Evolutionary conservation across 2,888 invertebrate species (phyloP), one percentile per base, ranked within the genome.

Genomic region (Enchytraeus crypticus): DNA sequence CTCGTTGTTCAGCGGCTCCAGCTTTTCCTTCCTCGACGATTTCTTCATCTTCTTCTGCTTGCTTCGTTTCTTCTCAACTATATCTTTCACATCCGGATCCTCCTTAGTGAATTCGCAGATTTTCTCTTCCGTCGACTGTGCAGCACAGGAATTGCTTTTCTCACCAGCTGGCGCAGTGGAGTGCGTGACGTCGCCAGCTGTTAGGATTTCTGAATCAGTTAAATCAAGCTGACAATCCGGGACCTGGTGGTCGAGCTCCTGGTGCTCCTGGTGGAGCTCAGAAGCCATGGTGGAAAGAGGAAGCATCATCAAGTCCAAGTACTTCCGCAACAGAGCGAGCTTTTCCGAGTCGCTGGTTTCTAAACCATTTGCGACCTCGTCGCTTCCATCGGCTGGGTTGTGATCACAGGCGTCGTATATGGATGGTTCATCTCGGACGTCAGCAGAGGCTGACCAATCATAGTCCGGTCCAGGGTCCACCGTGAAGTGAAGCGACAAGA

Each of bases 401-500:
- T n/a, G n/a, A n/a, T n/a, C n/a, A n/a, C n/a, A n/a, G n/a, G n/a
- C n/a, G n/a, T n/a, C n/a, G n/a, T n/a, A n/a, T n/a, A n/a, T n/a
- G n/a, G n/a, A n/a, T n/a, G n/a, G n/a, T n/a, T n/a, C n/a, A n/a
- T n/a, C n/a, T n/a, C n/a, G n/a, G n/a, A n/a, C n/a, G n/a, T n/a
- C n/a, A 18, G 51, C 53, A 4, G 38, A 29, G n/a, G 30, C 23
- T 3, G 51, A 38, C 61, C 61, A 61, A n/a, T 57, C 29, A 45
- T 51, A 53, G 32, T 57, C 84, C 53, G 85, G 84, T 29, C 90
- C 90, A 0, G 91, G 91, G 79, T 91, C 91, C 26, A 88, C 85
- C 68, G 85, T 85, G 80, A 90, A 91, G 76, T 90, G 88, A 67
- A 91, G 83, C 1, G 89, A 88, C 72, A 91, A 83, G 11, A 88